Conservation (phyloP, 2,888 invertebrate genomes). For the Meloe dianella region DNA sequence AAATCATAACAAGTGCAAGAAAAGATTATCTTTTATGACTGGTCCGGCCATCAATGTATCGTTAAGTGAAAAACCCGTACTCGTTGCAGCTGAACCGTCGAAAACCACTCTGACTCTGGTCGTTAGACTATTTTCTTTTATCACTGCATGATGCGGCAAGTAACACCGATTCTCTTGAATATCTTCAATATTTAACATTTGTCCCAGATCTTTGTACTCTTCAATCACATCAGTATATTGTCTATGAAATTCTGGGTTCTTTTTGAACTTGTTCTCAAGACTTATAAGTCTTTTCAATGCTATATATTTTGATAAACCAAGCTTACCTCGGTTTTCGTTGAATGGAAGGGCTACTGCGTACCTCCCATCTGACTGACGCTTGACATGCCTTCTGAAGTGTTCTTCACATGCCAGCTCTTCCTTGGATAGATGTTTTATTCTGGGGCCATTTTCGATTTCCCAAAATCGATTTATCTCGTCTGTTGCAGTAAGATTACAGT, state of each 20-base stretch:
- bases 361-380: background rate
- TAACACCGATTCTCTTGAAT: no score
- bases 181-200: constrained; percentile 20
- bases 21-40: constrained; percentile 46
- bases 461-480: no score
- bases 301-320: background rate
- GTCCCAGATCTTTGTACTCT: constrained; percentile 16
- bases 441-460: no score
- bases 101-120: constrained; percentile 50
- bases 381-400: background rate
- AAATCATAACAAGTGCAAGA: constrained; percentile 45
- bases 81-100: constrained; percentile 43
- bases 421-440: no score
- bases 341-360: constrained; percentile 9
- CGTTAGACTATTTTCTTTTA: constrained; percentile 44
- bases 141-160: constrained; percentile 52
- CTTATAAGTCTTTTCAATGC: background rate
- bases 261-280: background rate
- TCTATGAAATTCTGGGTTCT: background rate
- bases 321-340: background rate
- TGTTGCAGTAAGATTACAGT: no score
- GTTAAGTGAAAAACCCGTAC: constrained; percentile 48
- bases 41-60: constrained; percentile 48
- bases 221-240: constrained; percentile 3
- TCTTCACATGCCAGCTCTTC: background rate